phyloP scores from a whole-genome alignment of 2,113 vertebrate genomes.

The Psammodynastes pulverulentus region DNA sequence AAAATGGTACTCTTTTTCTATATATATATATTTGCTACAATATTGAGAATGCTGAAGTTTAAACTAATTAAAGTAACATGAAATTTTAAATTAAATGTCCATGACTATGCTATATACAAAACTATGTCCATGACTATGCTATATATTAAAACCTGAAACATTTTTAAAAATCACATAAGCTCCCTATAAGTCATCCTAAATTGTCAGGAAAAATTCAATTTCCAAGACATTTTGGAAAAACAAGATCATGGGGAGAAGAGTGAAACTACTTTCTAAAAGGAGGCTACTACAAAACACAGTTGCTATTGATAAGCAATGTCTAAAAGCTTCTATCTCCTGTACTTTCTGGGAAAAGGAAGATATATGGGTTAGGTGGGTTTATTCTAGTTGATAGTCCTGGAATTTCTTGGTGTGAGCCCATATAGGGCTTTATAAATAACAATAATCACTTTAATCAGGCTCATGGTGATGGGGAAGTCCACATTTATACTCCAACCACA shows the following conservation, averaged over 20 bases:
- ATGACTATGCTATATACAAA: not conserved
- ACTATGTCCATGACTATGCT: not conserved
- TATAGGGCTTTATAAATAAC: not conserved
- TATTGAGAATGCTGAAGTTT: not conserved
- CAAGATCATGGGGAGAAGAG: not conserved
- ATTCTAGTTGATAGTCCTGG: not conserved
- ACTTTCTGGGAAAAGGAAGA: not conserved
- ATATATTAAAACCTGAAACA: not conserved
- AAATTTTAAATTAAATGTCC: not conserved
- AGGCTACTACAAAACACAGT: not conserved
- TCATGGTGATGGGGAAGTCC: not conserved
- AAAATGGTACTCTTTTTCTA: too few relatives aligned
- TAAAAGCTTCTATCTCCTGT: not conserved
- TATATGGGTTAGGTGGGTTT: not conserved
- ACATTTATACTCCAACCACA: not conserved
- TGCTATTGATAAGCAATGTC: not conserved
- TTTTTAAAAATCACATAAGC: not conserved
- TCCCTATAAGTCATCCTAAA: not conserved
- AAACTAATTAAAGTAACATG: not conserved
- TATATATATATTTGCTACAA: not conserved
- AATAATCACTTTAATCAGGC: not conserved
- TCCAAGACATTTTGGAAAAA: not conserved
- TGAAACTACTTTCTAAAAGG: not conserved
- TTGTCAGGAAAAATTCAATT: not conserved
- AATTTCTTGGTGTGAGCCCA: not conserved